A percentile compares a stretch with the other conserved stretches of the same genome.
phyloP scores from a whole-genome alignment of 2,797 vertebrate genomes.

The Eulemur mongoz region DNA sequence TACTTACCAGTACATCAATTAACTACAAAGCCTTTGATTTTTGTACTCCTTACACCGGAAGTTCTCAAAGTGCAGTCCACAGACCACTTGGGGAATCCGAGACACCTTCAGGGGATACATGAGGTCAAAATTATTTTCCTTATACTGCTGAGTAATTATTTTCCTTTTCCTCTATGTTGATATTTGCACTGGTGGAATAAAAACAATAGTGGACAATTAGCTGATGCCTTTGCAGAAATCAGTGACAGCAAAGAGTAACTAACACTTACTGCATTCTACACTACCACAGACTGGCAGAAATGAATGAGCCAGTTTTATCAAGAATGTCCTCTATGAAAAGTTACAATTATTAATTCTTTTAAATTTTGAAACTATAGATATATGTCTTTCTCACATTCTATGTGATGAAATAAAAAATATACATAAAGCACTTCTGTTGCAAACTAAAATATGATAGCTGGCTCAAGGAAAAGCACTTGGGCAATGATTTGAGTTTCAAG shows the following conservation, averaged over 20 bases:
- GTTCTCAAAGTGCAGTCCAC: not conserved
- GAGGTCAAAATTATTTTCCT: not conserved
- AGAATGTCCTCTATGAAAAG: not conserved
- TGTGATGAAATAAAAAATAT: not conserved
- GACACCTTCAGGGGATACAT: too few relatives aligned
- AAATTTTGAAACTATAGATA: not conserved
- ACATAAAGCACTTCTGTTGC: too few relatives aligned
- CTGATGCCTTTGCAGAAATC: not conserved
- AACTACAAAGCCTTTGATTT: not conserved
- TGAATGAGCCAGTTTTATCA: not conserved
- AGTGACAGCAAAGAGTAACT: accelerated
- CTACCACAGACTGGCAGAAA: not conserved
- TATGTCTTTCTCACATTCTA: not conserved
- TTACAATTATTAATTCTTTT: not conserved
- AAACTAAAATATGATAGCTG: accelerated
- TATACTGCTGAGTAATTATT: not conserved
- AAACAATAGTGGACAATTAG: accelerated
- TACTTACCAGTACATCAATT: not conserved
- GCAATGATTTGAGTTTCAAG: not conserved
- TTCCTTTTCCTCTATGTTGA: not conserved
- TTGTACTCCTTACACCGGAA: too few relatives aligned
- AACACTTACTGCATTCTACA: too few relatives aligned
- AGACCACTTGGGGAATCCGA: not conserved
- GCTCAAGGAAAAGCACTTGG: not conserved
- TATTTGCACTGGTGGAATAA: not conserved